Evolutionary conservation across 2,888 invertebrate species (phyloP).

Genomic region (Cheilosia vernalis): DNA sequence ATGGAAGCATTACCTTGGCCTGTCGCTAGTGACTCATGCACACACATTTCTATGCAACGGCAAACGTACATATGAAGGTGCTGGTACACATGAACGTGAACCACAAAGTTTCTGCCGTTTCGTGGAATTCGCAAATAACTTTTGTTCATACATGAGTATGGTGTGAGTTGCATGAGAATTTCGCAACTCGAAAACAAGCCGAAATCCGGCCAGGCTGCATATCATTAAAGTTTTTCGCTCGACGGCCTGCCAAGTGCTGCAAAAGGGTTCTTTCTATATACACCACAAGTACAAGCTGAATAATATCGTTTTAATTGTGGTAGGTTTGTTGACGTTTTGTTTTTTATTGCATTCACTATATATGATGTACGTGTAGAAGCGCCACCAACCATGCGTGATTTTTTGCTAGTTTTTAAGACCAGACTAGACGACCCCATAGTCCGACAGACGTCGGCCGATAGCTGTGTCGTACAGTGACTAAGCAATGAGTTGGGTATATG

Average conservation of each 20-base stretch:
- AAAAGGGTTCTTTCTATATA: slow-evolving; percentile 19
- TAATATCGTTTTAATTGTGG: slow-evolving; percentile 56
- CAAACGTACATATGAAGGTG: not conserved
- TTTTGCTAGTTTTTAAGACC: slow-evolving; percentile 14
- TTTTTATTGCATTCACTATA: not conserved
- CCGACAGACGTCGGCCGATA: slow-evolving; percentile 34
- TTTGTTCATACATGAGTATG: not conserved
- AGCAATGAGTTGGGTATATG: slow-evolving; percentile 26
- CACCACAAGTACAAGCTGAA: slow-evolving; percentile 12
- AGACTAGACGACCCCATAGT: slow-evolving; percentile 52
- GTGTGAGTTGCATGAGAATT: slow-evolving; percentile 68
- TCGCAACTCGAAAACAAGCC: slow-evolving; percentile 14
- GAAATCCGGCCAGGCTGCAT: slow-evolving; percentile 60
- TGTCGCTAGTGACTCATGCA: slow-evolving; percentile 60
- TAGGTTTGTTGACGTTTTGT: slow-evolving; percentile 28
- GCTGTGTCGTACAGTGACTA: slow-evolving; percentile 35
- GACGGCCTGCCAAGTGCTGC: slow-evolving; percentile 45
- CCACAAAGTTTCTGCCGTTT: slow-evolving; percentile 35
- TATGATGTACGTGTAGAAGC: slow-evolving; percentile 9
- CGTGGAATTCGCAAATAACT: slow-evolving; percentile 49
- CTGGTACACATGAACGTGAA: slow-evolving; percentile 27
- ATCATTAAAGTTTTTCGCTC: slow-evolving; percentile 43
- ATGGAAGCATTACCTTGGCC: slow-evolving; percentile 32
- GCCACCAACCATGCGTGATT: slow-evolving; percentile 42
- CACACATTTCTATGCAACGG: slow-evolving; percentile 25